These are phyloP conservation scores for Standfussiana lucernea DNA, from an alignment of 2,888 invertebrate genomes.

Conservation along the genomic window DNA sequence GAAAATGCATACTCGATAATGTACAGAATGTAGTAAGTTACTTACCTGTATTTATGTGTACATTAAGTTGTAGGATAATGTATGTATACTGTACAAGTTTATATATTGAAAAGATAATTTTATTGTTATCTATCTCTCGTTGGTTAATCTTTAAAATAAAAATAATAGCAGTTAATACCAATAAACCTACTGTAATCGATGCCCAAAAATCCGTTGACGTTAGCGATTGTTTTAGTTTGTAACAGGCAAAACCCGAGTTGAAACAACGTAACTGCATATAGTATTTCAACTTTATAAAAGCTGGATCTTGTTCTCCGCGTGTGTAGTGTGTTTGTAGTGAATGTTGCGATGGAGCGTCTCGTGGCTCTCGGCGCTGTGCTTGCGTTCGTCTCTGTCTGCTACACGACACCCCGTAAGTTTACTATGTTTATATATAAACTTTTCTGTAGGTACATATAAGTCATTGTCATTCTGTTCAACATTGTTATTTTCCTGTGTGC, in stretches of 20 bases:
- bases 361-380: background rate
- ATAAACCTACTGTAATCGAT: slow-evolving; percentile 2
- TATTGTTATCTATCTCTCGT: background rate
- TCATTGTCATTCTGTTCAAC: background rate
- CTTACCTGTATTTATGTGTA: background rate
- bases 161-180: background rate
- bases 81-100: background rate
- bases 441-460: background rate
- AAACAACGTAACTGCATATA: background rate
- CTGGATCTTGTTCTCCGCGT: background rate
- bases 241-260: slow-evolving; percentile 62
- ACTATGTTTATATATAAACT: background rate
- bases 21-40: background rate
- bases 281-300: slow-evolving; percentile 22
- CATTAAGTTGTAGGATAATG: background rate
- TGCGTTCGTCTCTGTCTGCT: slow-evolving; percentile 19
- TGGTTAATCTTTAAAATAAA: background rate
- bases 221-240: slow-evolving; percentile 80
- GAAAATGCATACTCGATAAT: background rate
- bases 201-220: background rate
- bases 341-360: slow-evolving; percentile 16
- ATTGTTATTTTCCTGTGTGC: slow-evolving; percentile 8
- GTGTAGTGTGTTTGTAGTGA: slow-evolving; percentile 19
- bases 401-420: slow-evolving; percentile 20
- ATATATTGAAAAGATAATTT: background rate